Evolutionary conservation across 2,888 invertebrate genomes (phyloP), one percentile per base, ranked within the genome.

Genomic region (Tubiluchus corallicola): DNA sequence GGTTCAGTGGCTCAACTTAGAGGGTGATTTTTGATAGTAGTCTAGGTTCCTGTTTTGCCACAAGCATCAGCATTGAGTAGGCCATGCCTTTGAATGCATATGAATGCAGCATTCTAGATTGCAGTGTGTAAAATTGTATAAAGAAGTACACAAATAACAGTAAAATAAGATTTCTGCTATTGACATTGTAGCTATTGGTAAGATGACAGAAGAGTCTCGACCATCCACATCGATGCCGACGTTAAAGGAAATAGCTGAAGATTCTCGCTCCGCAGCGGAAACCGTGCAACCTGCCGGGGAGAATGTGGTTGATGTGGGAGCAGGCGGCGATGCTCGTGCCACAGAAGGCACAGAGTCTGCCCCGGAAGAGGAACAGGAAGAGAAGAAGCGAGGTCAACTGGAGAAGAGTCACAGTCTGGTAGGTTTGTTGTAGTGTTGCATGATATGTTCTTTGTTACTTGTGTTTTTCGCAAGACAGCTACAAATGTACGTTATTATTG

Each of bases 181-280:
- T 15, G 2, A 29, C 38, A 13, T 41, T 17, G 37, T 15, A 75
- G 80, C 77, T 16, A 80, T 88, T 51, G 79, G 78, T 43, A 79
- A 81, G 52, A 92, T 92, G 83, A 96, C 96, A 3, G 94, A 94
- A 64, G 76, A 81, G 46, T 84, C 88, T 59, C 82, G 83, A 0
- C 90, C 92, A 0, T 87, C 90, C 69, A 82, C 57, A 17, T 53
- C 49, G 2, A 58, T 56, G 50, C 53, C 54, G 18, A 51, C 56
- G 3, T 47, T 55, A 47, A 53, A 57, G 46, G 58, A 58, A 41
- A 49, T 58, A 16, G 59, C 57, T 3, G 43, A 15, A n/a, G n/a
- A 29, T 29, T 9, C 29, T 29, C 9, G 9, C 9, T 29, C 29
- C 29, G n/a, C n/a, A 9, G 9, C 9, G 29, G 29, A 29, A n/a